Conservation (phyloP, 2,888 invertebrate genomes). For the Cheilosia soror region DNA sequence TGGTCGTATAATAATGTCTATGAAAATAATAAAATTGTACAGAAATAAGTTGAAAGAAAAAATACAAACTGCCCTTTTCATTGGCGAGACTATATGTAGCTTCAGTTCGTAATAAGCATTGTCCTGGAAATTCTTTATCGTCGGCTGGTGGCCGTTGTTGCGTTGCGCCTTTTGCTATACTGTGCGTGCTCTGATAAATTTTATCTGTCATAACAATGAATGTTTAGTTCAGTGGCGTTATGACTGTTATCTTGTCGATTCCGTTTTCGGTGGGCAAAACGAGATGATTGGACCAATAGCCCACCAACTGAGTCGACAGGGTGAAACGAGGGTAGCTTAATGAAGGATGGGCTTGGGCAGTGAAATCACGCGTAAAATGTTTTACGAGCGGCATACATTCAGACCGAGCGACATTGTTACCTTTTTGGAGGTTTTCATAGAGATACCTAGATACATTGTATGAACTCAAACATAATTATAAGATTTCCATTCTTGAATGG, state of each 20-base stretch:
- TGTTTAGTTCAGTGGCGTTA: slow-evolving; percentile 57
- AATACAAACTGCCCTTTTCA: background rate
- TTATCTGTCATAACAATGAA: slow-evolving; percentile 63
- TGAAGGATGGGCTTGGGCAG: slow-evolving; percentile 18
- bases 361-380: slow-evolving; percentile 26
- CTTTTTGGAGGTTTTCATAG: background rate
- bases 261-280: background rate
- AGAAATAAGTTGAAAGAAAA: background rate
- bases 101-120: slow-evolving; percentile 49
- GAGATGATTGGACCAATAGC: background rate
- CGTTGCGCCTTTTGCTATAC: slow-evolving; percentile 8
- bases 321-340: background rate
- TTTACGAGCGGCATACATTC: slow-evolving; percentile 15
- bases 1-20: too few species aligned
- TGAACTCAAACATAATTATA: background rate
- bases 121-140: slow-evolving; percentile 52
- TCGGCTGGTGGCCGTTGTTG: background rate
- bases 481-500: background rate
- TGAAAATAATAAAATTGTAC: background rate
- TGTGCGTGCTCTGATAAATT: slow-evolving; percentile 50
- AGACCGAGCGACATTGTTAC: background rate
- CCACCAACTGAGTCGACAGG: slow-evolving; percentile 14
- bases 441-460: background rate
- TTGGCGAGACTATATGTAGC: slow-evolving; percentile 25
- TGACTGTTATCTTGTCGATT: slow-evolving; percentile 49